These are phyloP conservation scores for Threskiornis aethiopicus DNA, from an alignment of 2,797 vertebrate species.

Conservation along the genomic window DNA sequence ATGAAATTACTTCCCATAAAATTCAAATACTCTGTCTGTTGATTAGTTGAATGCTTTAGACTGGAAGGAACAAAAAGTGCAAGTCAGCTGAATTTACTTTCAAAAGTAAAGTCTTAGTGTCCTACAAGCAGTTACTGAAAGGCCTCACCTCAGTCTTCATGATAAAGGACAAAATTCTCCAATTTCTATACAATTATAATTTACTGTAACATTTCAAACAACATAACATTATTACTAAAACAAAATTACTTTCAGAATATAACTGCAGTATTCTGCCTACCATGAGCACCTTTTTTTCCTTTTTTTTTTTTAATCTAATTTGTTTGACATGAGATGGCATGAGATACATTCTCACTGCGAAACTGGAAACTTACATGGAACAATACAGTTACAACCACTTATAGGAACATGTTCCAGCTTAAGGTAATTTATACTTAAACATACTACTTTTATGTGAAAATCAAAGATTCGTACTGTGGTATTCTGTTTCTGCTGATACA, in stretches of 20 bases:
- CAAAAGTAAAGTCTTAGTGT: slow-evolving; percentile 58
- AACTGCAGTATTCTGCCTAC: slow-evolving; percentile 29
- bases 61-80: slow-evolving; percentile 60
- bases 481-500: background rate
- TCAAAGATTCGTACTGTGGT: background rate
- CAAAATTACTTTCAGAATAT: slow-evolving; percentile 34
- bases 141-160: slow-evolving; percentile 47
- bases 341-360: slow-evolving; percentile 46
- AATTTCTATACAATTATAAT: slow-evolving; percentile 40
- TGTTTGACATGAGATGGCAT: slow-evolving; percentile 40
- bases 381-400: slow-evolving; percentile 44
- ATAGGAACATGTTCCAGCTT: slow-evolving; percentile 57
- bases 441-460: background rate
- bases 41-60: slow-evolving; percentile 68
- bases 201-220: slow-evolving; percentile 55
- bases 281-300: slow-evolving; percentile 15
- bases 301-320: background rate
- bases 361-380: slow-evolving; percentile 42
- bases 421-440: background rate
- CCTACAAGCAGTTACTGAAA: slow-evolving; percentile 63
- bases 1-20: slow-evolving; percentile 64
- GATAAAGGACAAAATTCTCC: slow-evolving; percentile 46
- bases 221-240: slow-evolving; percentile 37
- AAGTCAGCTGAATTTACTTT: slow-evolving; percentile 55
- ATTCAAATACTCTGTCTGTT: slow-evolving; percentile 56